These are phyloP conservation scores for Muscicapa adusta DNA, from an alignment of 2,113 vertebrate species.

Conservation along the genomic window DNA sequence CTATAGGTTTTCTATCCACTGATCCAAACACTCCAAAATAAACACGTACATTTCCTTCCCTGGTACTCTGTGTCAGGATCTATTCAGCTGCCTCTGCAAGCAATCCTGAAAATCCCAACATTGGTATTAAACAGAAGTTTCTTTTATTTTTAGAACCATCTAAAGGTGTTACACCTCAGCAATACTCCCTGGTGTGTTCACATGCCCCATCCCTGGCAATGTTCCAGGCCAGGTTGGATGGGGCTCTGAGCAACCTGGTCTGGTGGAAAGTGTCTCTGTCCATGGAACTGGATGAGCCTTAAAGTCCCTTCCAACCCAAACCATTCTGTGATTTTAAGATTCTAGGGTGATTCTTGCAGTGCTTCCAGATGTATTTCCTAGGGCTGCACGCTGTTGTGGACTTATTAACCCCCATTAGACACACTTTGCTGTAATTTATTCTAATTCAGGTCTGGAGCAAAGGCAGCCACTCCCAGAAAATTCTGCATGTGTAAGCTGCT, in stretches of 20 bases:
- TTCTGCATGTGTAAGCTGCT: background rate
- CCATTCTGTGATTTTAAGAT: background rate
- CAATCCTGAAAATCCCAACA: background rate
- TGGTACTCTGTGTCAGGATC: slow-evolving; percentile 10
- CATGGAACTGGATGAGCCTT: background rate
- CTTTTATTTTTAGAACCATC: slow-evolving; percentile 1
- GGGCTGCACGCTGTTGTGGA: background rate
- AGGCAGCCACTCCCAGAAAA: background rate
- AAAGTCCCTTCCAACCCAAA: background rate
- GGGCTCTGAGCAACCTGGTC: background rate
- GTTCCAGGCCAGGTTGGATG: background rate
- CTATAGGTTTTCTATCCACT: slow-evolving; percentile 39
- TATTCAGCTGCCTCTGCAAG: slow-evolving; percentile 7
- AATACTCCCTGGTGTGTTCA: background rate
- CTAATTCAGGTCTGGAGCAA: background rate
- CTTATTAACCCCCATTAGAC: background rate
- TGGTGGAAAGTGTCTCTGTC: background rate
- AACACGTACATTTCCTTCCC: slow-evolving; percentile 32
- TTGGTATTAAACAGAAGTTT: background rate
- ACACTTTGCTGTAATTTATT: background rate
- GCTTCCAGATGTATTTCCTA: background rate
- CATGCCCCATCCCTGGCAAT: background rate
- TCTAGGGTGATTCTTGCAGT: background rate
- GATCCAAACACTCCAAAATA: slow-evolving; percentile 45
- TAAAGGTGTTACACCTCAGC: background rate